phyloP scores from a whole-genome alignment of 2,888 invertebrate species.

The Digitonthophagus gazella region DNA sequence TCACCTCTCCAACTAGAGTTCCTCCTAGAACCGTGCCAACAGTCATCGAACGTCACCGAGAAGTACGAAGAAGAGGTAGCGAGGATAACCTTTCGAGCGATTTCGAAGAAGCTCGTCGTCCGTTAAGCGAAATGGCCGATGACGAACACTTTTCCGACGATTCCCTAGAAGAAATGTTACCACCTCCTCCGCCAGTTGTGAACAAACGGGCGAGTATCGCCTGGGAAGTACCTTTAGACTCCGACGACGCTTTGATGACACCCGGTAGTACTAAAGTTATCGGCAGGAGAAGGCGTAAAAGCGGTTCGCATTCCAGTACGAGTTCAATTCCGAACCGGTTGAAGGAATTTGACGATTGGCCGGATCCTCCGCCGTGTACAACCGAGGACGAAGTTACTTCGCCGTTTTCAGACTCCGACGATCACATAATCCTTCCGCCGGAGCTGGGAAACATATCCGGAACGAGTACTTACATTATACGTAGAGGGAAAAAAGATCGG shows the following conservation, averaged over 20 bases:
- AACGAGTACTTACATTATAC: conserved; percentile 78
- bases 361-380: conserved; percentile 67
- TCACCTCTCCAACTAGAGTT: conserved; percentile 55
- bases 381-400: conserved; percentile 68
- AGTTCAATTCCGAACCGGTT: conserved; percentile 70
- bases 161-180: conserved; percentile 74
- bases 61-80: conserved; percentile 63
- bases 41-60: conserved; percentile 75
- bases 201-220: conserved; percentile 80
- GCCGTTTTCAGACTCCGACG: conserved; percentile 65
- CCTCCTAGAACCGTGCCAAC: conserved; percentile 70
- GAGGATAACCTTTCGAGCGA: conserved; percentile 49
- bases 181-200: conserved; percentile 59
- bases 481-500: conserved; percentile 69
- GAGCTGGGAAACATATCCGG: conserved; percentile 56
- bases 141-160: conserved; percentile 78
- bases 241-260: conserved; percentile 68
- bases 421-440: conserved; percentile 43
- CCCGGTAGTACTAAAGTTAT: conserved; percentile 56
- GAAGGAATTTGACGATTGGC: conserved; percentile 72
- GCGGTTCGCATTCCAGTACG: conserved; percentile 62
- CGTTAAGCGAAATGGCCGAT: conserved; percentile 51
- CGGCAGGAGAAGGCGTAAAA: conserved; percentile 50
- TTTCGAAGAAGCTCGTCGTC: conserved; percentile 43
- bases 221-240: conserved; percentile 80